Base-by-base conservation (phyloP, 2,888 invertebrate genomes). In the Meghimatium bilineatum region DNA sequence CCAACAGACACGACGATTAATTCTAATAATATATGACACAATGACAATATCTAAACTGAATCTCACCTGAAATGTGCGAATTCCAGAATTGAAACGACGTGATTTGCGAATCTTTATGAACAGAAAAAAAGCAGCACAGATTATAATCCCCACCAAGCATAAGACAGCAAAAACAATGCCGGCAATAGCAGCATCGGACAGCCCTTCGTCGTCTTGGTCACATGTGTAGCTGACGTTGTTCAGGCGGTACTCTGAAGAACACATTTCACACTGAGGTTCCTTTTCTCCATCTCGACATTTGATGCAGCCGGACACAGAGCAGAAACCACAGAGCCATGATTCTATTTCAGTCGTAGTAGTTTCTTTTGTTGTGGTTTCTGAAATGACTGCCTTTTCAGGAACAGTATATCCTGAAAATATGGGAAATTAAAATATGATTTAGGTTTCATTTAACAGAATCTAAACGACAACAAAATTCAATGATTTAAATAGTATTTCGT, bases 121-220 rank as follows among this genome's bases (percentile, higher is more conserved):
- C n/a, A 29, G 29, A 29, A 66, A 66, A 12, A 66, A 12, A 1
- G n/a, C 66, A 12, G 12, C 29, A 1, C n/a, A n/a, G 29, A 66
- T n/a, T 26, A 6, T 29, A 29, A 66, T 66, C n/a, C 66, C 66
- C 23, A 66, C 66, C 12, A 66, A 0, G 29, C 66, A 66, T 29
- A 66, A 6, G 29, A 66, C 66, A 66, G 66, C 66, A n/a, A 66
- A n/a, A n/a, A 66, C 66, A n/a, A 66, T 66, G 12, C 66, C 66
- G 0, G 66, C 66, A n/a, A 66, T 3, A 6, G n/a, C 66, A 66
- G 29, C 66, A n/a, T 10, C 66, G n/a, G 66, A n/a, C n/a, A 66
- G 66, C 1, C n/a, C 66, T 20, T n/a, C n/a, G 26, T 26, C 66
- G 6, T n/a, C 66, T 29, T n/a, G n/a, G n/a, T 1, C n/a, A 29